Evolutionary conservation across 2,113 vertebrate species (phyloP).

Genomic region (Xenopus tropicalis): UCB_Xtro_10.0 CM004447.2:37644501-37645000

Average conservation of each 20-base stretch:
- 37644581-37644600: constrained; percentile 76
- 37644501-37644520: too few species aligned
- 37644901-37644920: too few species aligned
- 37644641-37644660: constrained; percentile 76
- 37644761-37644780: neutral
- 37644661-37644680: constrained; percentile 64
- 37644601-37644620: constrained; percentile 81
- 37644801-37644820: too few species aligned
- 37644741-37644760: accelerated
- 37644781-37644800: neutral
- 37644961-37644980: too few species aligned
- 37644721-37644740: accelerated
- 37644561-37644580: constrained; percentile 70
- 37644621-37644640: constrained; percentile 73
- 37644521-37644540: too few species aligned
- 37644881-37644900: too few species aligned
- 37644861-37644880: too few species aligned
- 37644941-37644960: too few species aligned
- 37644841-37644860: too few species aligned
- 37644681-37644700: neutral
- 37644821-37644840: too few species aligned
- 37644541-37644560: constrained; percentile 61
- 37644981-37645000: too few species aligned
- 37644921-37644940: too few species aligned
- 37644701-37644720: neutral